These are phyloP conservation scores for Pristionchus entomophagus DNA, from an alignment of 2,888 invertebrate genomes.

Conservation along the genomic window DNA sequence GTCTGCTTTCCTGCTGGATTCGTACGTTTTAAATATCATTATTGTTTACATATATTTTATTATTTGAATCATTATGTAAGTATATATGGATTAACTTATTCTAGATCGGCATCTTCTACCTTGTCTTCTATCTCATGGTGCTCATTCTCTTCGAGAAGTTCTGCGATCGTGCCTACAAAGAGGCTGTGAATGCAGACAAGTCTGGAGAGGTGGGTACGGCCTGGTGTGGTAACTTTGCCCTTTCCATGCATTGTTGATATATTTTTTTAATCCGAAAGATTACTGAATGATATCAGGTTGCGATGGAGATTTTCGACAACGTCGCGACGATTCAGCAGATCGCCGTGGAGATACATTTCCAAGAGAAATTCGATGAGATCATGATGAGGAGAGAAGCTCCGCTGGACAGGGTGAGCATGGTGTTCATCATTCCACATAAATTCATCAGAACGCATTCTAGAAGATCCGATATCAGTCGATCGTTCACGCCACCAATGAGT, in stretches of 20 bases:
- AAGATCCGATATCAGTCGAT: not conserved
- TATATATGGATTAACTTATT: too few relatives aligned
- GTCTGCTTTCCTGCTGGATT: not conserved
- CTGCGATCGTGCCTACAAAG: not conserved
- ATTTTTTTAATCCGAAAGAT: too few relatives aligned
- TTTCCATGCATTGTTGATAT: too few relatives aligned
- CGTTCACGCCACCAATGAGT: constrained; percentile 10
- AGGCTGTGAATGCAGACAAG: not conserved
- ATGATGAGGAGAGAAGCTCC: not conserved
- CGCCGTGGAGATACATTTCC: not conserved
- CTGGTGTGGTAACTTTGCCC: too few relatives aligned
- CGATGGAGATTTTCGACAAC: constrained; percentile 19
- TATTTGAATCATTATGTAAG: too few relatives aligned
- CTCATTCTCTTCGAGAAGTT: not conserved
- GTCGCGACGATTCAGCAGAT: not conserved
- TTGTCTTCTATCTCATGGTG: not conserved
- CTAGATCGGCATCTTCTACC: not conserved
- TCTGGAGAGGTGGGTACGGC: not conserved
- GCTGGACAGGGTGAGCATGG: not conserved
- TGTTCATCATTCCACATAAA: not conserved
- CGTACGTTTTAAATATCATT: too few relatives aligned
- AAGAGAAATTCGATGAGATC: not conserved
- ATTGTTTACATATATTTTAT: too few relatives aligned
- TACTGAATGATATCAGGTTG: too few relatives aligned
- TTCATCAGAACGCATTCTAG: not conserved